These are phyloP conservation scores for Scrobipalpa atriplicella DNA, from an alignment of 2,888 invertebrate species.

Conservation along the genomic window DNA sequence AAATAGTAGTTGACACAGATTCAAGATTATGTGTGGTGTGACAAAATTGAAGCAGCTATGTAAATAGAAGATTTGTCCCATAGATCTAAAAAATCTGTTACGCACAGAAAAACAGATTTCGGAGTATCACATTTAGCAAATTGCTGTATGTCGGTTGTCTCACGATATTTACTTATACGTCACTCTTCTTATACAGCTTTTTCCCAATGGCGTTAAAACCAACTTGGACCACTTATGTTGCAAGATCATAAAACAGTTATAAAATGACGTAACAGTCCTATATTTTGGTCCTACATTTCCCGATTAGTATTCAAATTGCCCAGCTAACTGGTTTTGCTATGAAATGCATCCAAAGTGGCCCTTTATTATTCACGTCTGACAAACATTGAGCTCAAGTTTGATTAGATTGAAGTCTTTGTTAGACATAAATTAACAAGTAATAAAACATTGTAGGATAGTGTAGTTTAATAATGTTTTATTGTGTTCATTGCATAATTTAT, in stretches of 20 bases:
- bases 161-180: too few species aligned
- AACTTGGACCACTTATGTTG: conserved; percentile 33
- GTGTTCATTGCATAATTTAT: background rate
- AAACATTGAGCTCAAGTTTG: conserved; percentile 27
- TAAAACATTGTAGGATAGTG: background rate
- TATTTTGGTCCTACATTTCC: conserved; percentile 44
- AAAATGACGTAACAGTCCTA: conserved; percentile 48
- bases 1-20: conserved; percentile 50
- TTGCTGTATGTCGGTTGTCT: too few species aligned
- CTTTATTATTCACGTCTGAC: conserved; percentile 46
- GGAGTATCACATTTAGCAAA: too few species aligned
- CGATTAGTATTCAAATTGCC: conserved; percentile 51
- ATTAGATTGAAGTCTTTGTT: conserved; percentile 38
- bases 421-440: background rate
- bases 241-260: conserved; percentile 35
- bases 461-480: background rate
- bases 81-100: too few species aligned
- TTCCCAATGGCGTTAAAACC: too few species aligned
- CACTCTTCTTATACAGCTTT: too few species aligned
- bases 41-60: too few species aligned
- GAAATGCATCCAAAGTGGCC: conserved; percentile 48
- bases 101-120: too few species aligned
- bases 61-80: too few species aligned
- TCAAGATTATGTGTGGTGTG: conserved; percentile 35
- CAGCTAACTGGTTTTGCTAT: conserved; percentile 37